A percentile compares a stretch with the other conserved stretches of the same genome.
These are phyloP conservation scores for Archips xylosteana DNA, from an alignment of 2,888 invertebrate species.

Conservation along the genomic window DNA sequence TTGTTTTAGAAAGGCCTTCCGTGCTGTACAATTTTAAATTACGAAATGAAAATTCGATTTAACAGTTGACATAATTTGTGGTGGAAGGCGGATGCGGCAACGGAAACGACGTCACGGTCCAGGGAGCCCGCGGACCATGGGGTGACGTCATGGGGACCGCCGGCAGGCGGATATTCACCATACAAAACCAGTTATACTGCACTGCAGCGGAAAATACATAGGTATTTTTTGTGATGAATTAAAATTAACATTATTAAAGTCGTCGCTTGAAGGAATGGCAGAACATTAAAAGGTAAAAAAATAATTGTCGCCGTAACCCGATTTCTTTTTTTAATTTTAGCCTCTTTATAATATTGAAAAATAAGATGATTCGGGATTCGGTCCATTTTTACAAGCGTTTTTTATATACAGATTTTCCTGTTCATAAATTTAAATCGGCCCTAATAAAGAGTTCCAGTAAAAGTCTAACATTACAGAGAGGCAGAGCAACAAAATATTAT, in stretches of 20 bases:
- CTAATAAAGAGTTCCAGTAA: background rate
- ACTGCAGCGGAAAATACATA: slow-evolving; percentile 25
- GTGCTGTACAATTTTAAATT: slow-evolving; percentile 50
- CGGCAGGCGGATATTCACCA: slow-evolving; percentile 37
- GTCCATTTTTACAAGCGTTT: no score
- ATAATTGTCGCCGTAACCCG: no score
- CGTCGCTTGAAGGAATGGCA: background rate
- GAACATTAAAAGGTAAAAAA: background rate
- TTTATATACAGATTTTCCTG: background rate
- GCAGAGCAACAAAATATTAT: slow-evolving; percentile 18
- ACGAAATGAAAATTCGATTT: slow-evolving; percentile 70
- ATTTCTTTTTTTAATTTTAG: no score
- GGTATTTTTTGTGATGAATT: background rate
- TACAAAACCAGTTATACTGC: slow-evolving; percentile 34
- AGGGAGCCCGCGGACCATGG: slow-evolving; percentile 63
- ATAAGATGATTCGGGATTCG: no score
- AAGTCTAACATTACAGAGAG: background rate
- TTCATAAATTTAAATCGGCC: background rate
- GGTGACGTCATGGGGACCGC: slow-evolving; percentile 71
- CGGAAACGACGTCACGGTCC: slow-evolving; percentile 82
- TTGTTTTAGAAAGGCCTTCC: slow-evolving; percentile 12
- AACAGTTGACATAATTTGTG: slow-evolving; percentile 75
- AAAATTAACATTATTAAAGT: slow-evolving; percentile 1
- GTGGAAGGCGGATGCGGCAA: slow-evolving; percentile 78
- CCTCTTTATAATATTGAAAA: no score